phyloP scores from a whole-genome alignment of 1,140 invertebrate species.

The Parapsyche elsis region DNA sequence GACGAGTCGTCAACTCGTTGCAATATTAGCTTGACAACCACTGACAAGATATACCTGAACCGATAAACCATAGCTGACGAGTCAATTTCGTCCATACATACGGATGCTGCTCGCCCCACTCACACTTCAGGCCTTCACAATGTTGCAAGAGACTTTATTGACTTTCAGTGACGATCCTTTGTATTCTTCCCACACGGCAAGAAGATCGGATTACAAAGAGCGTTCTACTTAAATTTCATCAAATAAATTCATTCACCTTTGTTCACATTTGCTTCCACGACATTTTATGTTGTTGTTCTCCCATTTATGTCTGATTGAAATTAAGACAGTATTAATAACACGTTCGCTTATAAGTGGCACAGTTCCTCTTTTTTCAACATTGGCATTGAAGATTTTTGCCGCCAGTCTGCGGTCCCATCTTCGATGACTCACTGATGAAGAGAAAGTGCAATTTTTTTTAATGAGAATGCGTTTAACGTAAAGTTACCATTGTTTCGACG shows the following conservation, averaged over 20 bases:
- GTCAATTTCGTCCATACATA: neutral
- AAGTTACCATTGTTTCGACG: neutral
- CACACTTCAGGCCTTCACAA: neutral
- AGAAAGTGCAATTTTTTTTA: slow-evolving; percentile 1
- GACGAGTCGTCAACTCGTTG: neutral
- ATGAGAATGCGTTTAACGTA: neutral
- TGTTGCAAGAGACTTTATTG: no score
- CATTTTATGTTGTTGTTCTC: neutral
- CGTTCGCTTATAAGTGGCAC: no score
- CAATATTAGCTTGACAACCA: slow-evolving; percentile 11
- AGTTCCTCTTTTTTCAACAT: no score
- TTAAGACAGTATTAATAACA: no score
- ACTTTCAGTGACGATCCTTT: neutral
- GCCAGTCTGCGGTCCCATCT: neutral
- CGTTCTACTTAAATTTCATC: neutral
- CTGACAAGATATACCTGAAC: neutral
- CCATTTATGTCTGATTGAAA: neutral
- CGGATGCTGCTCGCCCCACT: neutral
- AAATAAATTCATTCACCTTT: neutral
- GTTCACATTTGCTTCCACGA: neutral
- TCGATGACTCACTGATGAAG: slow-evolving; percentile 3
- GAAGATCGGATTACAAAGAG: neutral
- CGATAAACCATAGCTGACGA: neutral
- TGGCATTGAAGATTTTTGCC: no score
- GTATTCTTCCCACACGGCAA: neutral